Percentiles rank a stretch among this genome's conserved stretches.
These are phyloP conservation scores for Melanotus villosus DNA, from an alignment of 2,888 invertebrate species.

Conservation along the genomic window DNA sequence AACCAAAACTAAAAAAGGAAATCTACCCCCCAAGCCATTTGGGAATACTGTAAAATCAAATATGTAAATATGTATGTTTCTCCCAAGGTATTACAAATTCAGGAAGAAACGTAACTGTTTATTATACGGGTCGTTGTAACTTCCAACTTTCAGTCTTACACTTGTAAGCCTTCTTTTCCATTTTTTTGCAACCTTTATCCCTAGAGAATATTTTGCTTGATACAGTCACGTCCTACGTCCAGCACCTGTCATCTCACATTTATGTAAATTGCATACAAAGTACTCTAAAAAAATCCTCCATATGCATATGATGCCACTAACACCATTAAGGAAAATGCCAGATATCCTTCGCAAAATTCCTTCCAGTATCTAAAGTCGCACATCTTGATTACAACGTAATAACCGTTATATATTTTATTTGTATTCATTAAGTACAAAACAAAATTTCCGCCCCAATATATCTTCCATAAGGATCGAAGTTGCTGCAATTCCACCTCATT, in stretches of 20 bases:
- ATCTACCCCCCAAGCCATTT: no score
- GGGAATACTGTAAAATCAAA: no score
- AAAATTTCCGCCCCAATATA: background rate
- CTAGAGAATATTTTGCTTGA: slow-evolving; percentile 1
- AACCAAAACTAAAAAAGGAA: no score
- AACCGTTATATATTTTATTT: no score
- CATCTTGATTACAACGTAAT: no score
- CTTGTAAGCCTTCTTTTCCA: background rate
- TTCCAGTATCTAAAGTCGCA: no score
- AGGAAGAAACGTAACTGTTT: no score
- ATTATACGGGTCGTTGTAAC: no score
- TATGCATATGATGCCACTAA: background rate
- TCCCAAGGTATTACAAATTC: no score
- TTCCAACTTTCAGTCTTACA: background rate
- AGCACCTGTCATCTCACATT: slow-evolving; percentile 9
- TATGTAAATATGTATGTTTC: no score
- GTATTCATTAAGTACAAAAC: slow-evolving; percentile 7
- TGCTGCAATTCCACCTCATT: background rate
- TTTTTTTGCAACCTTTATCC: background rate
- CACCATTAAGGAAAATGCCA: no score
- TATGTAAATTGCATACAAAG: slow-evolving; percentile 14
- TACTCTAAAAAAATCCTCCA: background rate
- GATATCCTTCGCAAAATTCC: no score
- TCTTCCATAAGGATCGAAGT: background rate
- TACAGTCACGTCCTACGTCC: slow-evolving; percentile 11